These are phyloP conservation scores for Alligator sinensis DNA, from an alignment of 2,113 vertebrate species.

Conservation along the genomic window DNA sequence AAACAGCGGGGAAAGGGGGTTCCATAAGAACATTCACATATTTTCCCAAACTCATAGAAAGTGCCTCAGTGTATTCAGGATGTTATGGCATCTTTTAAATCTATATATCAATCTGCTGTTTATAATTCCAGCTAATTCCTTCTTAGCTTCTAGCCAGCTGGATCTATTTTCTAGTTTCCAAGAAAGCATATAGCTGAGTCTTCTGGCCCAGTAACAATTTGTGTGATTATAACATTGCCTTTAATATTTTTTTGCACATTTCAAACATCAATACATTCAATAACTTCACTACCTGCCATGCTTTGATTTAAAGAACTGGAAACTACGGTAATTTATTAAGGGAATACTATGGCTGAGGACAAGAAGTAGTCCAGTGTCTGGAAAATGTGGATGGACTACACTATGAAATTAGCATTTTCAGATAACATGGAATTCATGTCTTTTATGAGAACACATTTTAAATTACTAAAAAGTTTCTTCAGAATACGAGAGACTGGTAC, in stretches of 20 bases:
- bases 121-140: neutral
- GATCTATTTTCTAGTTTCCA: neutral
- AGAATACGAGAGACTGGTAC: neutral
- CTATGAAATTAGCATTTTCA: conserved; percentile 4
- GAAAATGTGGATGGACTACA: conserved; percentile 35
- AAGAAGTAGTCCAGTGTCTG: conserved; percentile 40
- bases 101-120: neutral
- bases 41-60: accelerated
- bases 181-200: conserved; percentile 27
- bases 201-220: conserved; percentile 15
- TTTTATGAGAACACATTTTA: neutral
- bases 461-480: neutral
- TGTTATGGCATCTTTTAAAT: neutral
- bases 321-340: conserved; percentile 33
- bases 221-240: conserved; percentile 23
- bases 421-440: conserved; percentile 1
- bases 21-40: neutral
- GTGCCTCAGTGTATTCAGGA: neutral
- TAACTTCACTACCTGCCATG: conserved; percentile 33
- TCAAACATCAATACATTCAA: conserved; percentile 24
- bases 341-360: conserved; percentile 10
- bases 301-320: conserved; percentile 55
- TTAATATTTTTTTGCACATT: conserved; percentile 7
- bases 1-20: accelerated
- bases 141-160: neutral